Evolutionary conservation across 2,888 invertebrate genomes (phyloP), one percentile per base, ranked within the genome.

Genomic region (Sussaba pulchella): DNA sequence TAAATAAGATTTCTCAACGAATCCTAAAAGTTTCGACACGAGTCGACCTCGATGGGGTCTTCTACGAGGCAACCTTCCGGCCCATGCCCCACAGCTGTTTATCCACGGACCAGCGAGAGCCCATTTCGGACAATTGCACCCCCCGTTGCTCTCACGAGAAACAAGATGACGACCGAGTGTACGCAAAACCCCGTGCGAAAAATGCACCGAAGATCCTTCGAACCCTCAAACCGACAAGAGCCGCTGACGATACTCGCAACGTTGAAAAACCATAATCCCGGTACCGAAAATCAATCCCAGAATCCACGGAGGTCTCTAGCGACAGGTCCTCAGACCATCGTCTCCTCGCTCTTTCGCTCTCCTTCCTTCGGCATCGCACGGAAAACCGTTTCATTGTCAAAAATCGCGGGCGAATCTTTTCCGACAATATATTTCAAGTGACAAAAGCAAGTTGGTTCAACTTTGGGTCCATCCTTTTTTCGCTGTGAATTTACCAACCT

Each of bases 251-350:
- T 71, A 63, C 69, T 64, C 70, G 41, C 39, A 78, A 78, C 61
- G 78, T 78, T n/a, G 81, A 81, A 81, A 81, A 81, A 81, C 73
- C n/a, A n/a, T 72, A 76, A 71, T 72, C 78, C 19, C 54, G 57
- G 78, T 71, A 61, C 66, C 61, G 81, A 82, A 78, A 79, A 82
- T 79, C 74, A 77, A 69, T 69, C 69, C 39, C 39, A 61, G 69
- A 69, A 57, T 41, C 61, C 64, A n/a, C 41, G 67, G 50, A 79
- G 70, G 79, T 70, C 47, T 14, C 14, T 19, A 39, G 69, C 54
- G 59, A 69, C 77, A 81, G 72, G 77, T 81, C 77, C 81, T 63
- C 54, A 69, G 66, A 64, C 59, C 74, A 64, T 74, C 70, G 10
- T 19, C 45, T 9, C 9, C 50, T 73, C 50, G 21, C 47, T 26